Evolutionary conservation across 2,797 vertebrate genomes (phyloP).

Genomic region (Poeciliopsis gracilis): DNA sequence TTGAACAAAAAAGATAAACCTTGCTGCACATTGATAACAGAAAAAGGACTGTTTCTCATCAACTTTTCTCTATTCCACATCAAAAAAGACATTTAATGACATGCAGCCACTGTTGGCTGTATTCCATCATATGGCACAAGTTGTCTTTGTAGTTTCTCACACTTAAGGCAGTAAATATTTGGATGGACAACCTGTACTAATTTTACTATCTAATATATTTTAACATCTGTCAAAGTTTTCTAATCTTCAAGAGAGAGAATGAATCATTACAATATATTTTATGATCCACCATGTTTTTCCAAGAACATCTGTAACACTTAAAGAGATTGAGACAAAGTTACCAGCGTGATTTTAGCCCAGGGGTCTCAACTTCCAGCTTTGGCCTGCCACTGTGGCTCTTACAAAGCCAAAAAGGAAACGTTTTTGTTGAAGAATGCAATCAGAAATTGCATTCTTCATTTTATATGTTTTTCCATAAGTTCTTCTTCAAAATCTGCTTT

Average conservation of each 20-base stretch:
- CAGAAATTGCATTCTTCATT: no score
- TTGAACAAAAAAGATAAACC: no score
- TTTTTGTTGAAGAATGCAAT: no score
- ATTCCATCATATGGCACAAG: neutral
- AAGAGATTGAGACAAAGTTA: neutral
- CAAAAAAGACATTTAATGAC: neutral
- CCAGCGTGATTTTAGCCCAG: neutral
- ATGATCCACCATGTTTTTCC: neutral
- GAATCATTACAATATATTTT: neutral
- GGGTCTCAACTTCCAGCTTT: no score
- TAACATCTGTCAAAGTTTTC: neutral
- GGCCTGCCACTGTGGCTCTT: no score
- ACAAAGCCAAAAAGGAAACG: no score
- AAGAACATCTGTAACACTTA: neutral
- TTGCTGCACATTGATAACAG: neutral
- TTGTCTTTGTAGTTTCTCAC: neutral
- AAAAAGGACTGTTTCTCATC: neutral
- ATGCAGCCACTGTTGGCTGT: neutral
- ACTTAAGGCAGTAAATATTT: neutral
- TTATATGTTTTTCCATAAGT: no score
- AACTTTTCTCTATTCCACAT: neutral
- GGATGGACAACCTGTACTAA: neutral
- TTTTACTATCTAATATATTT: neutral
- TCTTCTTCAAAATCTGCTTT: no score
- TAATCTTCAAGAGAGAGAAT: neutral